These are phyloP conservation scores for Ondatra zibethicus DNA, from an alignment of 2,113 vertebrate species.

Conservation along the genomic window DNA sequence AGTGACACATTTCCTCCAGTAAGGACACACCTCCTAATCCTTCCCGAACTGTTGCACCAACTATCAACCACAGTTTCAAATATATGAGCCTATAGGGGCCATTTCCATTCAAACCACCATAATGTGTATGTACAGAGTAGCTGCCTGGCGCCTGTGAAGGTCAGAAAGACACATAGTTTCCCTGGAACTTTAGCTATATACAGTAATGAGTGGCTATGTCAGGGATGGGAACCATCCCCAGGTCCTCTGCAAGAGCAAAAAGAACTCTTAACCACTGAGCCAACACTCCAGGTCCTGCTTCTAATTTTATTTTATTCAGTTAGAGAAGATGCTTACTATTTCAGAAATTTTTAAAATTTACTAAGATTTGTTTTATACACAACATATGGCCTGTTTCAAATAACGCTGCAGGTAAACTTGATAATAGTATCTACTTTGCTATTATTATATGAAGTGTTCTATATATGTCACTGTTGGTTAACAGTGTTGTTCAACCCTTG, in stretches of 20 bases:
- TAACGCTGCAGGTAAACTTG: background rate
- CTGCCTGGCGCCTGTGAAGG: background rate
- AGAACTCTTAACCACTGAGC: background rate
- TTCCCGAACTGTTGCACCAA: background rate
- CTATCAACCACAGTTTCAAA: background rate
- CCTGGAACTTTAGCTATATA: background rate
- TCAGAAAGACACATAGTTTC: background rate
- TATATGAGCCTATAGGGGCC: background rate
- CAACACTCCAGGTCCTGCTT: background rate
- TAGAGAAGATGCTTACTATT: background rate
- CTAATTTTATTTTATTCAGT: background rate
- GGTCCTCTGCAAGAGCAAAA: background rate
- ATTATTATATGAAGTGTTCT: background rate
- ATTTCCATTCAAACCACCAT: background rate
- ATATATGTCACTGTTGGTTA: background rate
- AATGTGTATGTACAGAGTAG: background rate
- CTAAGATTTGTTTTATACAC: background rate
- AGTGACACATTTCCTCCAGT: background rate
- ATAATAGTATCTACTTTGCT: background rate
- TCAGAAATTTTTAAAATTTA: background rate
- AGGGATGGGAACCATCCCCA: background rate
- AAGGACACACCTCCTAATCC: background rate
- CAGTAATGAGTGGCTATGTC: background rate
- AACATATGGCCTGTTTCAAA: background rate
- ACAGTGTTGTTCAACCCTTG: background rate